Evolutionary conservation across 2,113 vertebrate genomes (phyloP).

Genomic region (Phrynosoma platyrhinos): DNA sequence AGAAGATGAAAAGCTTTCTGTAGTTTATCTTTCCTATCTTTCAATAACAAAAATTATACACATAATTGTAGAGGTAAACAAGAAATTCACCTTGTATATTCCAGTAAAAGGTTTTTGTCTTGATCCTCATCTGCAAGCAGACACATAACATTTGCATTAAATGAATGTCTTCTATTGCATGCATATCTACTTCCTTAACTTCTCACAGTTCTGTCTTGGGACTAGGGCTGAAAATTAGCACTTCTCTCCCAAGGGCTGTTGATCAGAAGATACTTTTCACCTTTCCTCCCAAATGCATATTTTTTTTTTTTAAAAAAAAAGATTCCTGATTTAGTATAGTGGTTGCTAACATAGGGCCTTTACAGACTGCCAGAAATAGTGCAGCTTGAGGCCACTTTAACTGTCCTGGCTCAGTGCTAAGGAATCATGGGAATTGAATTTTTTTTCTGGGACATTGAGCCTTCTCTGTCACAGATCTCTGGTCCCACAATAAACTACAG

Average conservation of each 20-base stretch:
- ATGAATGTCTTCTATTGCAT: not conserved
- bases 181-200: not conserved
- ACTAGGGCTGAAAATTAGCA: slow-evolving; percentile 7
- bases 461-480: too few species aligned
- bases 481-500: too few species aligned
- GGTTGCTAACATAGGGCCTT: not conserved
- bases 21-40: not conserved
- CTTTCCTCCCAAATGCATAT: not conserved
- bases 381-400: too few species aligned
- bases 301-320: not conserved
- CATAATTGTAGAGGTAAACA: not conserved
- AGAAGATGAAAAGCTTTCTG: not conserved
- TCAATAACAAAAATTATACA: too few species aligned
- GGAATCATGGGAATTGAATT: too few species aligned
- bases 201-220: not conserved
- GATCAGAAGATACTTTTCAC: not conserved
- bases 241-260: not conserved
- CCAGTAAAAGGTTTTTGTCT: not conserved
- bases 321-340: not conserved
- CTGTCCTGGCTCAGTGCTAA: too few species aligned
- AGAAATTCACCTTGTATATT: not conserved
- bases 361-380: too few species aligned
- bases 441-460: too few species aligned
- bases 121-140: not conserved
- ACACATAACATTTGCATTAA: not conserved